Conservation (phyloP, 2,797 vertebrate genomes). For the Odontamblyopus lacepedii region DNA sequence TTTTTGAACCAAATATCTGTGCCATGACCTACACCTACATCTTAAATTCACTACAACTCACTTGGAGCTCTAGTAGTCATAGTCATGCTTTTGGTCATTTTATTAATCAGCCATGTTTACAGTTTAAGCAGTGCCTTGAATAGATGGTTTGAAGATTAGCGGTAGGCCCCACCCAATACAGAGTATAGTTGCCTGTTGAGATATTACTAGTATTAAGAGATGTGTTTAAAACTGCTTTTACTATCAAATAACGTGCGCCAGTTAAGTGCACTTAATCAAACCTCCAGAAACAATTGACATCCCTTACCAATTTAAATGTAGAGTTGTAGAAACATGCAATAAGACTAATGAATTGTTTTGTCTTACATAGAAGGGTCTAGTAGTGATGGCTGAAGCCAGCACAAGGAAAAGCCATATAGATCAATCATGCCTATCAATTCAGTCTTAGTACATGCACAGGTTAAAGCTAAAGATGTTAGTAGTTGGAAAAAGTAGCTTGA, state of each 20-base stretch:
- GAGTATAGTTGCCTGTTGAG: conserved; percentile 37
- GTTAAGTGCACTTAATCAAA: conserved; percentile 77
- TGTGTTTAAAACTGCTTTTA: conserved; percentile 29
- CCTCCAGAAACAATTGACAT: conserved; percentile 51
- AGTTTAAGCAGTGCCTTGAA: conserved; percentile 82
- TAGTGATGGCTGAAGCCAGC: conserved; percentile 44
- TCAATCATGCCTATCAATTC: conserved; percentile 40
- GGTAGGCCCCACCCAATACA: conserved; percentile 19
- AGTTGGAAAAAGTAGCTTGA: conserved; percentile 64
- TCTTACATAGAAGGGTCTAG: conserved; percentile 23
- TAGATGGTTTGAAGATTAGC: conserved; percentile 40
- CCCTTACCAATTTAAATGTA: conserved; percentile 4
- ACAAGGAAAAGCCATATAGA: conserved; percentile 70
- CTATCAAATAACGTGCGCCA: conserved; percentile 54
- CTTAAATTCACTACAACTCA: conserved; percentile 43
- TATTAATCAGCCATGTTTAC: conserved; percentile 78
- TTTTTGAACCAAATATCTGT: conserved; percentile 45
- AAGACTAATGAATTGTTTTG: conserved; percentile 30
- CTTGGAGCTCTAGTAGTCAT: conserved; percentile 42
- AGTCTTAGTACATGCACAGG: conserved; percentile 42
- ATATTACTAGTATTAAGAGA: conserved; percentile 33
- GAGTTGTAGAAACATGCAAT: conserved; percentile 49
- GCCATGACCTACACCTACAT: conserved; percentile 49
- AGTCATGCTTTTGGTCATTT: conserved; percentile 49
- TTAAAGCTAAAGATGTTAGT: conserved; percentile 47